These are phyloP conservation scores for Syritta pipiens DNA, from an alignment of 2,888 invertebrate species.

Conservation along the genomic window DNA sequence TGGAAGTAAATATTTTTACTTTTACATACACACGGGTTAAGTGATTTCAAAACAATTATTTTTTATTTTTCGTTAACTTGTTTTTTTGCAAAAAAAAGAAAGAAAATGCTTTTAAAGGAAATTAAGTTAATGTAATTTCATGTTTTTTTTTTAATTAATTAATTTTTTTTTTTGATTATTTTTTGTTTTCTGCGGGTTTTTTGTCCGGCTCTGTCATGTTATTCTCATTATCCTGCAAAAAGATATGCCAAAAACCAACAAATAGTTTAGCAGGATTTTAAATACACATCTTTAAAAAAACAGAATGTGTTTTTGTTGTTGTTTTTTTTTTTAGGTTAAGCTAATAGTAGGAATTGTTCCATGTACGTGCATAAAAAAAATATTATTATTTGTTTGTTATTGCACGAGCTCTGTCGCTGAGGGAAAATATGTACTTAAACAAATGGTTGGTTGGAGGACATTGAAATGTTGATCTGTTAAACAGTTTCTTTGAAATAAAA, in stretches of 20 bases:
- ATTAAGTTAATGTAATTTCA: neutral
- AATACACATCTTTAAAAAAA: slow-evolving; percentile 35
- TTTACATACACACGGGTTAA: slow-evolving; percentile 10
- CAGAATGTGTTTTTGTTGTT: slow-evolving; percentile 35
- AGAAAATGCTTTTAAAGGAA: slow-evolving; percentile 33
- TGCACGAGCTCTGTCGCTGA: slow-evolving; percentile 45
- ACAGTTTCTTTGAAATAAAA: too few species aligned
- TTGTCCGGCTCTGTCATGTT: slow-evolving; percentile 74
- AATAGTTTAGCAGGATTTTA: slow-evolving; percentile 53
- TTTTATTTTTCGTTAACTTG: neutral
- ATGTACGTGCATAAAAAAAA: slow-evolving; percentile 70
- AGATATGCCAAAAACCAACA: slow-evolving; percentile 73
- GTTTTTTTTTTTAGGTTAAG: slow-evolving; percentile 23
- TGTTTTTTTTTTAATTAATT: neutral
- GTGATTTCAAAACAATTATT: slow-evolving; percentile 8
- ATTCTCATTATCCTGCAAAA: slow-evolving; percentile 79
- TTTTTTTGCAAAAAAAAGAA: slow-evolving; percentile 6
- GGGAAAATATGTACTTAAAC: neutral
- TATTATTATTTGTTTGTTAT: too few species aligned
- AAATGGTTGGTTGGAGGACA: neutral
- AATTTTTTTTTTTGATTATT: slow-evolving; percentile 42
- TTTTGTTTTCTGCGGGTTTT: slow-evolving; percentile 60
- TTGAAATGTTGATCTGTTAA: too few species aligned
- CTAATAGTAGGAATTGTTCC: slow-evolving; percentile 70
- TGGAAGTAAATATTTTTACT: too few species aligned